Conservation (phyloP, 2,888 invertebrate species). For the Hemaris fuciformis region DNA sequence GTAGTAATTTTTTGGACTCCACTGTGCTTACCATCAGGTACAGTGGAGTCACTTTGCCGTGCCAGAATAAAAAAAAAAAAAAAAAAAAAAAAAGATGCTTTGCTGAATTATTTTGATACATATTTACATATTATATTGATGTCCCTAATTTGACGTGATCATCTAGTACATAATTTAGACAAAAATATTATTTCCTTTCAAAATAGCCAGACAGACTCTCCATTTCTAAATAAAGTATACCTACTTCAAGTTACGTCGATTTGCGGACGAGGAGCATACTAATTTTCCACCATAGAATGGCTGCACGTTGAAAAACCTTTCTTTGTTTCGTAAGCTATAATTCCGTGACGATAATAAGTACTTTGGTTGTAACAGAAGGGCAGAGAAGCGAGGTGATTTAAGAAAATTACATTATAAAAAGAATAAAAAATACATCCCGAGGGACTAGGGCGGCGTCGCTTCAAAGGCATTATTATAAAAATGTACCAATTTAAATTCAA, state of each 20-base stretch:
- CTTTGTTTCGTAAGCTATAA: conserved; percentile 29
- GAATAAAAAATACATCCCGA: conserved; percentile 54
- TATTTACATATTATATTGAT: too few relatives aligned
- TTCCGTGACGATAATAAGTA: conserved; percentile 31
- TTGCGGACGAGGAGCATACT: background rate
- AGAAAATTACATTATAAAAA: conserved; percentile 78
- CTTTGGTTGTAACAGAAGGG: conserved; percentile 50
- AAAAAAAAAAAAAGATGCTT: too few relatives aligned
- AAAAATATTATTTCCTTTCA: too few relatives aligned
- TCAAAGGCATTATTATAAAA: conserved; percentile 71
- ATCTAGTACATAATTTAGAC: too few relatives aligned
- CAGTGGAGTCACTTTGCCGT: too few relatives aligned
- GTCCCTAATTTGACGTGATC: too few relatives aligned
- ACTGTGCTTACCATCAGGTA: too few relatives aligned
- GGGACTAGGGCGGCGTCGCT: conserved; percentile 54
- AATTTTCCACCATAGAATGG: conserved; percentile 7
- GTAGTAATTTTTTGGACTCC: too few relatives aligned
- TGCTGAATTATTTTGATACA: too few relatives aligned
- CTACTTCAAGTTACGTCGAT: background rate
- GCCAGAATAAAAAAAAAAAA: too few relatives aligned
- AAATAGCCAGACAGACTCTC: too few relatives aligned
- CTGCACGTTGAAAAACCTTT: conserved; percentile 16
- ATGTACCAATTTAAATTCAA: conserved; percentile 74
- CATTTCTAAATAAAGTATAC: too few relatives aligned
- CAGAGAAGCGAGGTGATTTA: conserved; percentile 66